Evolutionary conservation across 2,113 vertebrate genomes (phyloP).

Genomic region (Brienomyrus longianalis): DNA sequence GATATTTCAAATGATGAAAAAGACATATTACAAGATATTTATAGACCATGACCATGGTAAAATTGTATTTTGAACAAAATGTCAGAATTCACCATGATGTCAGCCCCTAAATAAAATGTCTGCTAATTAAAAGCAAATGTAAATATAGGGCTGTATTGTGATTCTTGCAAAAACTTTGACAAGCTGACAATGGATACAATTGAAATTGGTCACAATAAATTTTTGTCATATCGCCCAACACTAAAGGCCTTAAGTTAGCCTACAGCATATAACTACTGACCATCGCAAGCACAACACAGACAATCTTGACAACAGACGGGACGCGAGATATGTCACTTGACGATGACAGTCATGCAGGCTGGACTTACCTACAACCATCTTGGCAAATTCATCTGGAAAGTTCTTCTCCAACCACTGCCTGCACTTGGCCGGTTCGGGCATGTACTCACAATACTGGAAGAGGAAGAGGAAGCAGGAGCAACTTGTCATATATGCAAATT

Average conservation of each 20-base stretch:
- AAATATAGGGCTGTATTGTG: neutral
- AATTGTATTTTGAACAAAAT: neutral
- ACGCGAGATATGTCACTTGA: neutral
- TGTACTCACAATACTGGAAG: conserved; percentile 93
- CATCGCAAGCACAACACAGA: neutral
- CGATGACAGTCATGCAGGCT: neutral
- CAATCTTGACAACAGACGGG: neutral
- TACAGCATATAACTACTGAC: neutral
- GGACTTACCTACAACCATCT: conserved; percentile 85
- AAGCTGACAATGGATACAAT: neutral
- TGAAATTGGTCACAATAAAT: neutral
- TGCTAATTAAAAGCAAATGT: neutral
- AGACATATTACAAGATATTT: neutral
- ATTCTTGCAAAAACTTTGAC: neutral
- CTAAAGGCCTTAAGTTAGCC: neutral
- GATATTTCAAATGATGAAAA: too few species aligned
- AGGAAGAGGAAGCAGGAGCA: neutral
- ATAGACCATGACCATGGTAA: neutral
- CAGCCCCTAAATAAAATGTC: neutral
- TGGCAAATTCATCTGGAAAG: conserved; percentile 93
- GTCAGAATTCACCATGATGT: neutral
- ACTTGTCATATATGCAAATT: neutral
- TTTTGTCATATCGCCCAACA: neutral
- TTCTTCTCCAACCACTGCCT: conserved; percentile 98
- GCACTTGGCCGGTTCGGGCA: conserved; percentile 96